Evolutionary conservation across 2,888 invertebrate species (phyloP).

Genomic region (Eristalis arbustorum): DNA sequence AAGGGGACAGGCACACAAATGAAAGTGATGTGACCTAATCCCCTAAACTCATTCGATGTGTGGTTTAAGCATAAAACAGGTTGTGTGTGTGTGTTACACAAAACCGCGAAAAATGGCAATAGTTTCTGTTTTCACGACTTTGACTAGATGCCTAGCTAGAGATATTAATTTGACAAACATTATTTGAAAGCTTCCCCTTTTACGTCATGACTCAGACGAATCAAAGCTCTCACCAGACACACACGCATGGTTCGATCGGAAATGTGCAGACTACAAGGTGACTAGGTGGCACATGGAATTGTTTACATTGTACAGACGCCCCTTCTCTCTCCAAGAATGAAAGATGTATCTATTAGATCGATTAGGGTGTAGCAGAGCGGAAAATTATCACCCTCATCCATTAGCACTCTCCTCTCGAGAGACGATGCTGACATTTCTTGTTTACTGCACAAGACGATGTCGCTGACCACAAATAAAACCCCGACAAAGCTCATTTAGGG

Average conservation of each 20-base stretch:
- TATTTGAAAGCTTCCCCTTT: not conserved
- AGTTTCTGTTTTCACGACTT: not conserved
- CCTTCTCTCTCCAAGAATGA: not conserved
- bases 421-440: not conserved
- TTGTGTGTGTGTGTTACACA: not conserved
- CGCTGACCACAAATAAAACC: too few relatives aligned
- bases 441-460: not conserved
- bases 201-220: not conserved
- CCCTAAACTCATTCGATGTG: not conserved
- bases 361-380: conserved; percentile 8
- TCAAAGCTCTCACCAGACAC: not conserved
- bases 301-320: not conserved
- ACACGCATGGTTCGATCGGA: not conserved
- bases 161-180: not conserved
- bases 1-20: not conserved
- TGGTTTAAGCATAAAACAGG: not conserved
- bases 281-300: not conserved
- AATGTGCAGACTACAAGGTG: not conserved
- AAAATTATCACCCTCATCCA: conserved; percentile 27
- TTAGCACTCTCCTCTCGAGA: not conserved
- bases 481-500: not conserved
- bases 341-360: conserved; percentile 24
- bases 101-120: not conserved
- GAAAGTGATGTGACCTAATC: not conserved
- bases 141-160: not conserved